Conservation (phyloP, 2,113 vertebrate genomes). For the Sarotherodon lohbergeri region DNA sequence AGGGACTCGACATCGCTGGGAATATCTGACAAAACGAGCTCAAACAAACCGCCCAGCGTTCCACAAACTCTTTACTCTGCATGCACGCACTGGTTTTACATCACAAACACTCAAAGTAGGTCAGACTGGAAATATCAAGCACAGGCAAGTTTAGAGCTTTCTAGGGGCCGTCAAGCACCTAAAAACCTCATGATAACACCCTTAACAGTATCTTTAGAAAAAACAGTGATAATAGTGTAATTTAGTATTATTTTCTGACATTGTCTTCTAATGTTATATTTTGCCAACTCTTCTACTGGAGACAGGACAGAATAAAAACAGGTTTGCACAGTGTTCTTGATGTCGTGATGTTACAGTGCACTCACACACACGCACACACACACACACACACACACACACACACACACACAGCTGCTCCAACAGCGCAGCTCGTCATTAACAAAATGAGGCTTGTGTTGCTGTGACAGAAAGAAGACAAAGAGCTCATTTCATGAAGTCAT, state of each 20-base stretch:
- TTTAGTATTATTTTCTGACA: not conserved
- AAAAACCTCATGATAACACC: rapidly evolving
- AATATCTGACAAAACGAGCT: not conserved
- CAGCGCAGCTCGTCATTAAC: not conserved
- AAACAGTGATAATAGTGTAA: rapidly evolving
- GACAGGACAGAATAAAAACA: not conserved
- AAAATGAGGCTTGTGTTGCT: not conserved
- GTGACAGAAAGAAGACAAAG: not conserved
- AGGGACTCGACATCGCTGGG: not conserved
- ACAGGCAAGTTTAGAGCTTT: not conserved
- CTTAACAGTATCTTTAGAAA: rapidly evolving
- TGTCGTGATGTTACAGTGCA: not conserved
- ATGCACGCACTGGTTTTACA: not conserved
- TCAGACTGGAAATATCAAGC: not conserved
- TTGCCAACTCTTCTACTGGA: not conserved
- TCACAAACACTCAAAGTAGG: not conserved
- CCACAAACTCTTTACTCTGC: not conserved
- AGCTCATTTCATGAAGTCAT: not conserved
- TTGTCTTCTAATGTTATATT: not conserved
- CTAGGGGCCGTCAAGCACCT: not conserved
- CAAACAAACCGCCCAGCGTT: not conserved
- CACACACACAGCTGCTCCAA: not conserved
- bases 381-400: not conserved
- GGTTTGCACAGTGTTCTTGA: not conserved
- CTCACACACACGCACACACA: not conserved